Evolutionary conservation across 1,140 invertebrate genomes (phyloP).

Genomic region (Mya arenaria): DNA sequence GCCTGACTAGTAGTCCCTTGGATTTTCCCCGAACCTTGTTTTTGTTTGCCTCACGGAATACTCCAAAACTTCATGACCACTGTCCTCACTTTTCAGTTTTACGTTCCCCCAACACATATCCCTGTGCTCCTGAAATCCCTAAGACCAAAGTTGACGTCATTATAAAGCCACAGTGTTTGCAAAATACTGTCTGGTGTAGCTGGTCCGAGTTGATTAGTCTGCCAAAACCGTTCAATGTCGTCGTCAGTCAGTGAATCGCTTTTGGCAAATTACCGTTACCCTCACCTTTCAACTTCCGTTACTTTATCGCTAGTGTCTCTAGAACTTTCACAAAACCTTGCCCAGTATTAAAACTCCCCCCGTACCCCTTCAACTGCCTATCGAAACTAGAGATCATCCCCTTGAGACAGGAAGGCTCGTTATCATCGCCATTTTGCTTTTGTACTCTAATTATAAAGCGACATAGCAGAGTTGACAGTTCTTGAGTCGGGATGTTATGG

Average conservation of each 20-base stretch:
- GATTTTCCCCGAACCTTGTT: neutral
- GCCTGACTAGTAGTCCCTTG: neutral
- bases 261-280: neutral
- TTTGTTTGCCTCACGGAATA: neutral
- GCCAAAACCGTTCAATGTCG: neutral
- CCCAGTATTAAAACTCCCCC: neutral
- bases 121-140: neutral
- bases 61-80: conserved; percentile 1
- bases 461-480: neutral
- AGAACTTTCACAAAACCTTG: neutral
- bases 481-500: neutral
- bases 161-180: neutral
- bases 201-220: neutral
- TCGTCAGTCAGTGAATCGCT: no score
- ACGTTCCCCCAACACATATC: neutral
- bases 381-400: neutral
- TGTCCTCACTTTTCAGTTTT: no score
- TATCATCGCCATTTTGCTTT: neutral
- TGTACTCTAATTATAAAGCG: neutral
- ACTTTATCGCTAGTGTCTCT: neutral
- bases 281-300: neutral
- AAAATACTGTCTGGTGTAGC: neutral
- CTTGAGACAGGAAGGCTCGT: neutral
- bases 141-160: neutral
- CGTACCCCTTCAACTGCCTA: neutral